These are phyloP conservation scores for Indri indri DNA, from an alignment of 2,113 vertebrate genomes.

Conservation along the genomic window DNA sequence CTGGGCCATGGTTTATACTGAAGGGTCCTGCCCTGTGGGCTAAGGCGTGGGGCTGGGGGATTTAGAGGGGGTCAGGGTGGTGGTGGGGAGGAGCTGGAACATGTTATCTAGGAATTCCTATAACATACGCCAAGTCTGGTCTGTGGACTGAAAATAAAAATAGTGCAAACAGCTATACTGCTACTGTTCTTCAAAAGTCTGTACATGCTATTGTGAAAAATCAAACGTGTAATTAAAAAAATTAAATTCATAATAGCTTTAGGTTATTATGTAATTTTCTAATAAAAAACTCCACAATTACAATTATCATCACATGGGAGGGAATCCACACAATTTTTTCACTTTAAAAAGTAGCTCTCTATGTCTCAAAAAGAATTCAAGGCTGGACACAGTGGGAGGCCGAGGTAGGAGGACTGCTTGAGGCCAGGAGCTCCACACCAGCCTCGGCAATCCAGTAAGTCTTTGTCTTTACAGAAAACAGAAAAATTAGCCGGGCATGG, in stretches of 20 bases:
- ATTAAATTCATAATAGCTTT: background rate
- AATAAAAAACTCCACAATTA: background rate
- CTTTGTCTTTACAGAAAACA: too few species aligned
- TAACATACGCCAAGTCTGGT: background rate
- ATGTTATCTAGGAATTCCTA: background rate
- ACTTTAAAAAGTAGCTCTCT: conserved; percentile 18
- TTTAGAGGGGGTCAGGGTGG: background rate
- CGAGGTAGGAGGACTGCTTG: too few species aligned
- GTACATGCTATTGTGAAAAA: background rate
- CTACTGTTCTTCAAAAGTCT: background rate
- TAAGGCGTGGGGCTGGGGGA: too few species aligned
- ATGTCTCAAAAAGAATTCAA: conserved; percentile 25
- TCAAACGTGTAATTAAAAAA: conserved; percentile 6
- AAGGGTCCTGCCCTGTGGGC: background rate
- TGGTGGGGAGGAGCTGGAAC: background rate
- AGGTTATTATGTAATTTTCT: conserved; percentile 18
- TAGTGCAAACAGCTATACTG: background rate
- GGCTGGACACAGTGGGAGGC: too few species aligned
- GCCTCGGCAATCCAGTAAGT: too few species aligned
- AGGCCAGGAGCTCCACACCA: too few species aligned
- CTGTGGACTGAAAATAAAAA: background rate
- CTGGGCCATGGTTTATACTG: background rate
- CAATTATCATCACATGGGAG: background rate
- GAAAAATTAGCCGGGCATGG: too few species aligned
- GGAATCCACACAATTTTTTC: background rate